Conservation (phyloP, 1,140 invertebrate genomes). For the Euwallacea fornicatus region DNA sequence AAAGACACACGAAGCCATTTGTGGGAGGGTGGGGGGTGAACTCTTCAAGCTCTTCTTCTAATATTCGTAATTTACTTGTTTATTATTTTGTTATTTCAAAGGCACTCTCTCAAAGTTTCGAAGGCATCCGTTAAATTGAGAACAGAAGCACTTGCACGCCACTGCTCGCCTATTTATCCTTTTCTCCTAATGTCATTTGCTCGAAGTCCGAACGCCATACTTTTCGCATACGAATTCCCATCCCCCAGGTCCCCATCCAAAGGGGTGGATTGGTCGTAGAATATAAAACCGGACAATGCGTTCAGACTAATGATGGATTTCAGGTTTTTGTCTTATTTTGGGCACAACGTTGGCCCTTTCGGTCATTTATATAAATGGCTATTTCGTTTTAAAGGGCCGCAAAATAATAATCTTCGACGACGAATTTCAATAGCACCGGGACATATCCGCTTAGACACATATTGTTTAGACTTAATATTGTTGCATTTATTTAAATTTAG, state of each 20-base stretch:
- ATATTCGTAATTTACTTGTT: too few relatives aligned
- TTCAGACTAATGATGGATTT: constrained; percentile 39
- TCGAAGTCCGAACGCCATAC: constrained; percentile 34
- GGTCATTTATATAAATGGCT: constrained; percentile 38
- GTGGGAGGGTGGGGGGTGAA: too few relatives aligned
- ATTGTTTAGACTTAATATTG: too few relatives aligned
- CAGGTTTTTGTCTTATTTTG: constrained; percentile 38
- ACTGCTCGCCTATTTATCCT: constrained; percentile 36
- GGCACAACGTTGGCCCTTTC: constrained; percentile 10
- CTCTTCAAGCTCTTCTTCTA: too few relatives aligned
- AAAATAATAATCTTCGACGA: constrained; percentile 4
- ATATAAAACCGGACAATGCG: constrained; percentile 36
- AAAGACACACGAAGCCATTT: too few relatives aligned
- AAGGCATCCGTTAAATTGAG: too few relatives aligned
- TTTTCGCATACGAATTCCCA: constrained; percentile 29
- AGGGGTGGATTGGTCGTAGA: constrained; percentile 24
- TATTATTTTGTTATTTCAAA: too few relatives aligned
- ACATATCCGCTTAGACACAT: too few relatives aligned
- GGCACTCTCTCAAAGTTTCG: too few relatives aligned
- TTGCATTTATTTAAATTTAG: too few relatives aligned
- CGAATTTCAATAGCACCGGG: neutral
- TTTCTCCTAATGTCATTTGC: constrained; percentile 39
- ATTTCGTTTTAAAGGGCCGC: constrained; percentile 22
- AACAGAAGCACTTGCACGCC: constrained; percentile 7
- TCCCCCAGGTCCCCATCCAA: constrained; percentile 22